Conservation (phyloP, 2,113 vertebrate genomes). For the Connochaetes taurinus region DNA sequence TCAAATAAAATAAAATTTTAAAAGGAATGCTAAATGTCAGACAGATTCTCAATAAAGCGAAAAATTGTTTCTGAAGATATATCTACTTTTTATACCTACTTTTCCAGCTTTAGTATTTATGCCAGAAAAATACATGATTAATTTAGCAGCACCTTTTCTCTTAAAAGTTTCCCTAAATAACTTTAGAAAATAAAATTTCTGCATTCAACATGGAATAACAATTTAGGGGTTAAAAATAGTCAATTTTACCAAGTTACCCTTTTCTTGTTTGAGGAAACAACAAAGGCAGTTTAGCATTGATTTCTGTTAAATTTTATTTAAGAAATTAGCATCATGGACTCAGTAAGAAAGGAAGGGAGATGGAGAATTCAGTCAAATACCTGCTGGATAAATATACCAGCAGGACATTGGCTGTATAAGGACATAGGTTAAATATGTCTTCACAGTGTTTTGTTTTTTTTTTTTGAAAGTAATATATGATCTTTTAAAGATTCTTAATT, state of each 20-base stretch:
- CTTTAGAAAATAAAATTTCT: slow-evolving; percentile 23
- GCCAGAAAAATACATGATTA: not conserved
- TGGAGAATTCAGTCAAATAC: not conserved
- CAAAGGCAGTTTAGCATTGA: not conserved
- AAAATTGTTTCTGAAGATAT: not conserved
- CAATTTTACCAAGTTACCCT: not conserved
- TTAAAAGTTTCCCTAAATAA: slow-evolving; percentile 42
- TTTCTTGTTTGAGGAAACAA: not conserved
- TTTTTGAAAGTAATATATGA: not conserved
- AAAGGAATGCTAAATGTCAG: not conserved
- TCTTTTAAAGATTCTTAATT: not conserved
- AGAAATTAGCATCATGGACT: not conserved
- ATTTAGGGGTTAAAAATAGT: not conserved
- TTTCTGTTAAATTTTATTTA: not conserved
- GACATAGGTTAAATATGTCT: not conserved
- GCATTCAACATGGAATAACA: not conserved
- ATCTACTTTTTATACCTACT: not conserved
- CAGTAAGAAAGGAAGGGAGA: not conserved
- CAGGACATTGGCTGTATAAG: too few relatives aligned
- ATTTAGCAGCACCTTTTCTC: slow-evolving; percentile 1
- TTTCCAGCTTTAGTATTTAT: slow-evolving; percentile 43
- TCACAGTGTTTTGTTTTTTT: not conserved
- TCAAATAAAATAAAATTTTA: not conserved
- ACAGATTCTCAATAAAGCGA: not conserved
- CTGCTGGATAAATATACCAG: not conserved